Evolutionary conservation across 2,113 vertebrate genomes (phyloP), one percentile per base, ranked within the genome.

Genomic region (Mustela nigripes): DNA sequence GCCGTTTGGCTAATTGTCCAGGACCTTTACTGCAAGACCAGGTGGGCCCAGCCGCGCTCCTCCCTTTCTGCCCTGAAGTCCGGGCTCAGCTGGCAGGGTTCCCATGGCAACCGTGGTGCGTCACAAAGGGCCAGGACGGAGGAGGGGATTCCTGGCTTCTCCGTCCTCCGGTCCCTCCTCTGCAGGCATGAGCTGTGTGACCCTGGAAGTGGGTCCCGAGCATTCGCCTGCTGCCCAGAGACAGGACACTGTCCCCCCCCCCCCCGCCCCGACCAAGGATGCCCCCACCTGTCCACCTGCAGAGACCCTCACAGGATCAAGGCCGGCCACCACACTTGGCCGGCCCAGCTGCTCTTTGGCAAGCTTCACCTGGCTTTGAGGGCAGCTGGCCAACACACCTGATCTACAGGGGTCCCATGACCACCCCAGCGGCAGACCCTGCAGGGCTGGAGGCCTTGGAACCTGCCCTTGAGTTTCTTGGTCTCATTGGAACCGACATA

Each of bases 61-160:
- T 69, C 26, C 7, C 65, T 0, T 50, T 85, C 96, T 28, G 7
- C 3, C 28, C 2, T 94, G 97, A 98, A 98, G 97, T 98, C 98
- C 95, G 78, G 0, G 39, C 94, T 82, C 89, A 53, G 98, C 98
- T 98, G 98, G 98, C 98, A 98, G 97, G 60, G 98, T 99, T 97
- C 93, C 98, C 92, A 98, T 98, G 97, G 98, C 97, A 98, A 98
- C 97, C 0, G 56, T 62, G 0, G 14, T 98, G 97, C 98, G 94
- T 98, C 98, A 98, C 93, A 33, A 50, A 92, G 0, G 3, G 94
- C 8, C 63, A 79, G 78, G 84, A 78, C 39, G 0, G 4, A 7
- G 62, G 69, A 84, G 94, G 90, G 93, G 60, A 97, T 91, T 58
- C 97, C 87, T 71, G 67, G 94, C 94, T 93, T 96, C 74, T 96